Conservation (phyloP, 2,888 invertebrate genomes). For the Himalopsyche anomala region DNA sequence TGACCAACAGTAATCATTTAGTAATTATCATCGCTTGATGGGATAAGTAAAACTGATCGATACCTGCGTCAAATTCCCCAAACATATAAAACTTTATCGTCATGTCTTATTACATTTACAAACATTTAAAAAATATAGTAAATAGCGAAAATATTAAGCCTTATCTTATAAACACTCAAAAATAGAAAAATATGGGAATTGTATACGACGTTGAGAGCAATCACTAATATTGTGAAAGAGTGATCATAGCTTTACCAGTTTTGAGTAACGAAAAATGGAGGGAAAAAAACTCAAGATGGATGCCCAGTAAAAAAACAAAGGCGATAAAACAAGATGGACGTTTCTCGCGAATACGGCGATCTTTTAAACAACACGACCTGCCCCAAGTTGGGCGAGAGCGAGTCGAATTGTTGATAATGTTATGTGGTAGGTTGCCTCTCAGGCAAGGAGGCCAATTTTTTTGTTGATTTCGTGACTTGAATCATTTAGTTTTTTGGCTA, state of each 20-base stretch:
- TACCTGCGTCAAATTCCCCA: no score
- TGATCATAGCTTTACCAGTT: constrained; percentile 15
- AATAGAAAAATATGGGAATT: no score
- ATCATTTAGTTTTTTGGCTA: constrained; percentile 10
- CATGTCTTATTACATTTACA: no score
- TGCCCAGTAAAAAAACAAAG: constrained; percentile 21
- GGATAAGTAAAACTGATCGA: no score
- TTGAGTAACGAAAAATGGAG: constrained; percentile 13
- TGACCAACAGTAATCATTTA: no score
- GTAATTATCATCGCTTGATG: no score
- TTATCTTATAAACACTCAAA: no score
- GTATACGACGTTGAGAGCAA: no score
- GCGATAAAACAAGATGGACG: constrained; percentile 29
- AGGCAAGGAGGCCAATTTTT: background rate
- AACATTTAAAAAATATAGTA: no score
- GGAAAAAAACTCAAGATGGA: constrained; percentile 24
- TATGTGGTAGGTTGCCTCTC: constrained; percentile 14
- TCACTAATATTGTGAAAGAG: background rate
- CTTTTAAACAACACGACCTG: constrained; percentile 31
- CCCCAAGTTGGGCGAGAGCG: constrained; percentile 24
- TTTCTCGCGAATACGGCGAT: background rate
- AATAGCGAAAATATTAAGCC: no score
- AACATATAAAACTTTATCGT: no score
- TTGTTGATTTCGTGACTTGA: constrained; percentile 21
- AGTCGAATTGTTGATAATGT: constrained; percentile 26